These are phyloP conservation scores for Callopanchax toddi DNA, from an alignment of 2,113 vertebrate species.

Conservation along the genomic window DNA sequence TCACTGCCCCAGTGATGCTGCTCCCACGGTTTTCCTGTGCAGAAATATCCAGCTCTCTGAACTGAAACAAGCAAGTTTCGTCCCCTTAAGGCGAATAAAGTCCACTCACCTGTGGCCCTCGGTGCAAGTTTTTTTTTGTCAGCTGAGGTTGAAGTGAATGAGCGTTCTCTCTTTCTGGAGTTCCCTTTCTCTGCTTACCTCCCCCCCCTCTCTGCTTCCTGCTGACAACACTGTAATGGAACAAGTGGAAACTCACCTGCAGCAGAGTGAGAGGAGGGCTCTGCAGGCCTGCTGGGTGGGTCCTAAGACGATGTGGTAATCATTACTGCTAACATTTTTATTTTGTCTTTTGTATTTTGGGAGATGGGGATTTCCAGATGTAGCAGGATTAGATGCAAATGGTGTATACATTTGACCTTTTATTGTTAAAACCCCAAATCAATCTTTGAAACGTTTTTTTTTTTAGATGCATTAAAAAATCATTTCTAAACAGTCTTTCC, in stretches of 20 bases:
- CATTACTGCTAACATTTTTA: not conserved
- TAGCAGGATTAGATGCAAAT: too few relatives aligned
- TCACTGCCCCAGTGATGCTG: constrained; percentile 24
- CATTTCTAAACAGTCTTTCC: too few relatives aligned
- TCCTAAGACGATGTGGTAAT: constrained; percentile 27
- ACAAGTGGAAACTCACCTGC: constrained; percentile 71
- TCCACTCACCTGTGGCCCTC: constrained; percentile 50
- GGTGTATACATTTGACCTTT: too few relatives aligned
- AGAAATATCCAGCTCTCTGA: not conserved
- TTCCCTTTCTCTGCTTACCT: constrained; percentile 42
- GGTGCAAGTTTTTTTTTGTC: constrained; percentile 11
- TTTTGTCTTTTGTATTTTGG: too few relatives aligned
- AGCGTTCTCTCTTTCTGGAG: constrained; percentile 26
- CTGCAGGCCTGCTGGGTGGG: constrained; percentile 41
- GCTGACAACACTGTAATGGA: constrained; percentile 54
- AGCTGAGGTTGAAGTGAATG: constrained; percentile 67
- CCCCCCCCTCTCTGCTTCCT: constrained; percentile 40
- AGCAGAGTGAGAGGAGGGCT: constrained; percentile 53
- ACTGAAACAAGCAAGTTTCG: not conserved
- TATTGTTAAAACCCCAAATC: too few relatives aligned
- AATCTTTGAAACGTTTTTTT: too few relatives aligned
- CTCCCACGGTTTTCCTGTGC: not conserved
- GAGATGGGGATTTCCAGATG: too few relatives aligned
- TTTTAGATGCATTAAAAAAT: too few relatives aligned
- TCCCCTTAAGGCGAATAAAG: not conserved